phyloP scores from a whole-genome alignment of 2,797 vertebrate species.

The Semotilus atromaculatus region DNA sequence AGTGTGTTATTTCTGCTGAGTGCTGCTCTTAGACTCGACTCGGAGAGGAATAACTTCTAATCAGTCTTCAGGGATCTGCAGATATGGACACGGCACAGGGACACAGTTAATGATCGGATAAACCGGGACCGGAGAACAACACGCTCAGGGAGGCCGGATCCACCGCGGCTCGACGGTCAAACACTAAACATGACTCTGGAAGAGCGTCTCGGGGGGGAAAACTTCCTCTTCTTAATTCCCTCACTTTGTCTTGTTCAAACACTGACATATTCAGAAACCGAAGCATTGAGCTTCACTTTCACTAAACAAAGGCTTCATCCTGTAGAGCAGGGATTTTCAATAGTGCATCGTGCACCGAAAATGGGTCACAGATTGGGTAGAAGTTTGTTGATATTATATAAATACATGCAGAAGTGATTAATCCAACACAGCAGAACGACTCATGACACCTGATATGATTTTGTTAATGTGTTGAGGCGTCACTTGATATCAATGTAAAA shows the following conservation, averaged over 20 bases:
- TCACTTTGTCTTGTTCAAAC: background rate
- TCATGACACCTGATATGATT: background rate
- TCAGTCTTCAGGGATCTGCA: conserved; percentile 50
- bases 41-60: conserved; percentile 46
- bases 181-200: background rate
- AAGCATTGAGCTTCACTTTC: background rate
- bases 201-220: background rate
- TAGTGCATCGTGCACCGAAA: background rate
- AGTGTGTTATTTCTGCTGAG: conserved; percentile 44
- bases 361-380: background rate
- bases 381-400: background rate
- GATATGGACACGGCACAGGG: conserved; percentile 43
- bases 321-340: background rate
- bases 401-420: background rate
- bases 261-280: background rate
- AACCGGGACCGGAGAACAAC: conserved; percentile 33
- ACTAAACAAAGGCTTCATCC: background rate
- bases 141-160: background rate
- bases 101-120: conserved; percentile 49
- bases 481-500: background rate
- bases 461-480: background rate
- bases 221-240: background rate
- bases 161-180: background rate
- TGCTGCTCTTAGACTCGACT: conserved; percentile 30
- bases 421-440: background rate